Evolutionary conservation across 2,113 vertebrate genomes (phyloP), one percentile per base, ranked within the genome.

Genomic region (Cisticola juncidis): DNA sequence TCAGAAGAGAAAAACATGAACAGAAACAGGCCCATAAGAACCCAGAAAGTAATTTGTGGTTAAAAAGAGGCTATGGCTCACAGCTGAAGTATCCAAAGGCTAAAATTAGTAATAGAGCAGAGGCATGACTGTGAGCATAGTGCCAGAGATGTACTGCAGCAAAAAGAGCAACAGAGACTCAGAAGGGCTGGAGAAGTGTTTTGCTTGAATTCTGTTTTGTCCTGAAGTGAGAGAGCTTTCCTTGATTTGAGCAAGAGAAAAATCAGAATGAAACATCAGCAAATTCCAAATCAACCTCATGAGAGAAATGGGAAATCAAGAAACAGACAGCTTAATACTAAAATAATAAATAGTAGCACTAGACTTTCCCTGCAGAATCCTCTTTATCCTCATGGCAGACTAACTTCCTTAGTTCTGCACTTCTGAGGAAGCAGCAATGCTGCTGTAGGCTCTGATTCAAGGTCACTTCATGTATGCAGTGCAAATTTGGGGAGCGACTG

Each of bases 101-200:
- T 96, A 94, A 93, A 91, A 93, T 93, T 88, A 88, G 90, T 78
- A 91, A 65, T 31, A 65, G 74, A 60, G 58, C 33, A 90, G 64
- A 94, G 51, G 28, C 70, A 88, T 25, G 25, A 83, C 64, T 80
- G 26, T 31, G 54, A 92, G 58, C 38, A 42, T 42, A 65, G 17
- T 62, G 79, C 60, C 85, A 95, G 38, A 5, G 14, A 76, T 57
- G 61, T 82, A 54, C 50, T 72, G 77, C 50, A 83, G 20, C 0
- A 0, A 80, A 33, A 81, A 89, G 47, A 73, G 21, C 35, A 69
- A 62, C 22, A 42, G 77, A 85, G 33, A 36, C 57, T 95, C 74
- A 54, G 58, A 87, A 91, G 22, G 4, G 3, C 45, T 83, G 54
- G 20, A 72, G 9, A 66, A 79, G 9, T 12, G 7, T 54, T 94